phyloP scores from a whole-genome alignment of 1,140 invertebrate species.

The Apis cerana region DNA sequence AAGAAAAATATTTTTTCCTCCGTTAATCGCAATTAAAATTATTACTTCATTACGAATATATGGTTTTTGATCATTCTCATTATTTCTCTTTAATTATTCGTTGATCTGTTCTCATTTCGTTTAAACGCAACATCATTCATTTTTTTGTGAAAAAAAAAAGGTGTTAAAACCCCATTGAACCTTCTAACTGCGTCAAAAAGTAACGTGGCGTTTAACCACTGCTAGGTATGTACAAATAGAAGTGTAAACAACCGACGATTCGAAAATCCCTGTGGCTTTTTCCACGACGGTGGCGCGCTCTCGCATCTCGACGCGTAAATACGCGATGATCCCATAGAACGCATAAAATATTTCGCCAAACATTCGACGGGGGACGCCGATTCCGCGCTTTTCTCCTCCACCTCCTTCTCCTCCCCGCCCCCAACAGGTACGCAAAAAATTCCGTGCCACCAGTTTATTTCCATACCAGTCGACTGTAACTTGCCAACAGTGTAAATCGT shows the following conservation, averaged over 20 bases:
- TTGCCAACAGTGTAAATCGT: neutral
- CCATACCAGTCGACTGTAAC: slow-evolving; percentile 23
- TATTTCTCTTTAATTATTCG: neutral
- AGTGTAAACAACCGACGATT: slow-evolving; percentile 9
- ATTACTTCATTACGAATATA: too few relatives aligned
- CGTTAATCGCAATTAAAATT: neutral
- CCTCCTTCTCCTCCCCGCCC: neutral
- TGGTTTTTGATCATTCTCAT: neutral
- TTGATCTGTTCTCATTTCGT: neutral
- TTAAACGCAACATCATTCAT: neutral
- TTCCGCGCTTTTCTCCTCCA: neutral
- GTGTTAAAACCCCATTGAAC: neutral
- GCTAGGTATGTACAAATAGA: slow-evolving; percentile 15
- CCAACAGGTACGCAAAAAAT: slow-evolving; percentile 40
- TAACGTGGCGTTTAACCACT: slow-evolving; percentile 10
- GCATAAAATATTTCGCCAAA: slow-evolving; percentile 60
- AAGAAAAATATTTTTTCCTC: neutral
- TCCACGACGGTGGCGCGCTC: neutral
- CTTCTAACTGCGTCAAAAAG: slow-evolving; percentile 7
- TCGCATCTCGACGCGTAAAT: slow-evolving; percentile 25
- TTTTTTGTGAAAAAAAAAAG: neutral
- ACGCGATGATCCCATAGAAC: slow-evolving; percentile 43
- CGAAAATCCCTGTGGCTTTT: slow-evolving; percentile 19
- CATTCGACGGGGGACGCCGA: slow-evolving; percentile 52
- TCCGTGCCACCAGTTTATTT: slow-evolving; percentile 23